phyloP scores from a whole-genome alignment of 2,888 invertebrate genomes.

The Volucella bombylans region DNA sequence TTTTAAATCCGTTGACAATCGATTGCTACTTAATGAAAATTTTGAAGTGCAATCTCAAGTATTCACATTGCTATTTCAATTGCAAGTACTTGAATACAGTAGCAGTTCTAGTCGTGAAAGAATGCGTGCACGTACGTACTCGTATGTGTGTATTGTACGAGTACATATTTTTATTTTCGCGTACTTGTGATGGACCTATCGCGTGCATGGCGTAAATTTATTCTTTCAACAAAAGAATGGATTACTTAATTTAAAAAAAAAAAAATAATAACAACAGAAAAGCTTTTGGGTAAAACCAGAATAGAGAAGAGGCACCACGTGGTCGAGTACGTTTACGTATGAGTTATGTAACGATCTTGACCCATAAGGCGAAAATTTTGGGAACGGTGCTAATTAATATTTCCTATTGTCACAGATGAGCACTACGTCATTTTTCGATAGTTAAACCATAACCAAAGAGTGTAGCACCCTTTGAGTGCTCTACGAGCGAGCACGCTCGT shows the following conservation, averaged over 20 bases:
- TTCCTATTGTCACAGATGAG: constrained; percentile 15
- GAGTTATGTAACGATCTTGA: constrained; percentile 47
- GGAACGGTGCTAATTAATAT: constrained; percentile 42
- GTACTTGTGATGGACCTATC: constrained; percentile 42
- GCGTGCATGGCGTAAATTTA: constrained; percentile 27
- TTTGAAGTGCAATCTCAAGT: constrained; percentile 52
- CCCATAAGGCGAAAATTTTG: constrained; percentile 44
- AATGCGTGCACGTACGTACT: constrained; percentile 22
- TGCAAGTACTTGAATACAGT: constrained; percentile 1
- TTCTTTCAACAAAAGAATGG: constrained; percentile 4
- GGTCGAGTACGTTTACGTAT: background rate
- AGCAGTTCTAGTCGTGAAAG: background rate
- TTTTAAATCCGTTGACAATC: constrained; percentile 65
- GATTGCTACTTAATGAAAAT: constrained; percentile 48
- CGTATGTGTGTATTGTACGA: background rate
- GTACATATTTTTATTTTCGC: background rate
- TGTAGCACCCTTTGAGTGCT: background rate
- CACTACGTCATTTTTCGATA: constrained; percentile 35
- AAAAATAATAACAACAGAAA: background rate
- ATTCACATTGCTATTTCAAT: constrained; percentile 36
- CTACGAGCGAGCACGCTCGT: constrained; percentile 14
- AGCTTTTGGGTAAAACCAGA: constrained; percentile 14
- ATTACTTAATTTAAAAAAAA: constrained; percentile 4
- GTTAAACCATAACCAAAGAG: constrained; percentile 18
- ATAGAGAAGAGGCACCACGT: constrained; percentile 14